Base-by-base conservation (phyloP, 2,797 vertebrate species). In the Octomys mimax region DNA sequence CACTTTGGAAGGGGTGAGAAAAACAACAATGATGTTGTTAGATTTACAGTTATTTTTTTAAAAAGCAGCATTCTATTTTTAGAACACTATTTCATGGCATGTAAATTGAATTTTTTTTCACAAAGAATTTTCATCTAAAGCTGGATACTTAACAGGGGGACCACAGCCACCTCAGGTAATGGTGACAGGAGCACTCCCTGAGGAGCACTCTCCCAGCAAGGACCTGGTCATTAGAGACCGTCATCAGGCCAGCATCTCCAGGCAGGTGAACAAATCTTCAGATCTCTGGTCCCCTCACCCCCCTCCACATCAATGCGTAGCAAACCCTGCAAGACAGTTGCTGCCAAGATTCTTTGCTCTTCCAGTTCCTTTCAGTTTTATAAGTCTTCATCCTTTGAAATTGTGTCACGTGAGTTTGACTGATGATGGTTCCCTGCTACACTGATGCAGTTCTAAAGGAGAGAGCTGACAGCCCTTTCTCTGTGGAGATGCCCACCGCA, bases 391-490 rank as follows among this genome's bases (percentile, higher is more conserved):
- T 33, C 28, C 68, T 91, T 97, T 96, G 94, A 81, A 95, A 96
- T 82, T 93, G 54, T 62, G 24, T 94, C 95, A 90, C 24, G 62
- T 61, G 87, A 94, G 54, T 54, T 97, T 85, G 19, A 89, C 97
- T 98, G 93, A 87, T 97, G 96, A 87, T n/a, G 87, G n/a, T 94
- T 97, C 91, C 97, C 97, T 97, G 87, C 84, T 94, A 87, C 64
- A 79, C 28, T 77, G 42, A 16, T 49, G 42, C 26, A 49, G 26
- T 49, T 46, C 42, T 28, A 49, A 77, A 73, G 54, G 2, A 1
- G 78, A 91, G 68, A 84, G 95, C 91, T 92, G 88, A 85, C 49
- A 93, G 33, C 96, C 49, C 93, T 87, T 94, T 96, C 59, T 82
- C 87, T 64, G 83, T 92, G 89, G 91, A 94, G 28, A 85, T 33